Base-by-base conservation (phyloP, 2,797 vertebrate genomes). In the Manis pentadactyla region DNA sequence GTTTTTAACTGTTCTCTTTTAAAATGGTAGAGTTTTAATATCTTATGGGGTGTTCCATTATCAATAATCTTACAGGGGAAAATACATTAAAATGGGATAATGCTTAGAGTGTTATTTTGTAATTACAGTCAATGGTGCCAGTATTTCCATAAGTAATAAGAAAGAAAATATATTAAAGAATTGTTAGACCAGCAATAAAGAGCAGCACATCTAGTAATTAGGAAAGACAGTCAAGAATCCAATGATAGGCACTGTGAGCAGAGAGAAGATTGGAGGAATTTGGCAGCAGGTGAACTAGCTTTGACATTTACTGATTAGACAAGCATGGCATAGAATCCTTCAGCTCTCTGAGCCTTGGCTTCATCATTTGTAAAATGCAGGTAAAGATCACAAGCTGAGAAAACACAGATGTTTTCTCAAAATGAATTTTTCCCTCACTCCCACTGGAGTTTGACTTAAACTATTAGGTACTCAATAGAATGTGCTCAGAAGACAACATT, bases 381-480 rank as follows among this genome's bases (percentile, higher is more conserved):
- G 83, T 86, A 93, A 95, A 83, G 37, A 92, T 95, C 55, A 46
- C 78, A 96, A 94, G 69, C 75, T 97, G 71, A 92, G 77, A 73
- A 93, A 94, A 90, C 81, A 93, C 75, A 96, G 93, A 93, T 92
- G 84, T 27, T 66, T 66, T 15, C 61, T 93, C 91, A 85, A 81
- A 93, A 37, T 27, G 88, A 93, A 66, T 37, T 39, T 82, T 82
- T 17, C 23, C 57, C 12, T 74, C 82, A 31, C 4, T 94, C 31
- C 23, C 42, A 53, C 5, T 87, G 37, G 42, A 46, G 6, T 12
- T 92, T 37, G 49, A 68, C 10, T 86, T 51, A 61, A 64, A 68
- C 25, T 17, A 29, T 1, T 42, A 81, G n/a, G 61, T 29, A 81
- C 61, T 87, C 37, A 87, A 42, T 19, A 77, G 11, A 74, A 29